phyloP scores from a whole-genome alignment of 30 jellyfish, hydroid and myxozoan genomes.

The Aurelia sp. region DNA sequence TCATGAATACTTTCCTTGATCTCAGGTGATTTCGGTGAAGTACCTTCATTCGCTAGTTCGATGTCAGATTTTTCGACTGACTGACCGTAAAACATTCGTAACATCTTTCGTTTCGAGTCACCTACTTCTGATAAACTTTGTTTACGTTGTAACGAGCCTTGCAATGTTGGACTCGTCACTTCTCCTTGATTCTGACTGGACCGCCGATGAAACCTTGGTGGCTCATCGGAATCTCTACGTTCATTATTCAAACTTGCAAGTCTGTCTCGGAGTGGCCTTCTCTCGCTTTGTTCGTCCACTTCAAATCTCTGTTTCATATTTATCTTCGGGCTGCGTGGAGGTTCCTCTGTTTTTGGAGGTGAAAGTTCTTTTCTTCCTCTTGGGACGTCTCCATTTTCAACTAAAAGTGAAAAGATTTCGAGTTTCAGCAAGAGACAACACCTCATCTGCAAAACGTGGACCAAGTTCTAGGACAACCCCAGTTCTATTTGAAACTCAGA shows the following conservation, averaged over 20 bases:
- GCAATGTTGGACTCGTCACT: slow-evolving; percentile 6
- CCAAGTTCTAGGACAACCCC: no score
- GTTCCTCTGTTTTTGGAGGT: slow-evolving; percentile 52
- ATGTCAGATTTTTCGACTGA: slow-evolving; percentile 92
- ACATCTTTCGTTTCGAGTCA: slow-evolving; percentile 90
- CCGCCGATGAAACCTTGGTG: slow-evolving; percentile 62
- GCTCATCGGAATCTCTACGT: slow-evolving; percentile 50
- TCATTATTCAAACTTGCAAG: slow-evolving; percentile 75
- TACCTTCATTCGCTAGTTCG: slow-evolving; percentile 70
- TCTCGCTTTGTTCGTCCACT: slow-evolving; percentile 76
- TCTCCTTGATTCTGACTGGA: slow-evolving; percentile 49
- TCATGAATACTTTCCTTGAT: slow-evolving; percentile 71
- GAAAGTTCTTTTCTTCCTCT: slow-evolving; percentile 36
- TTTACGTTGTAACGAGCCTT: slow-evolving; percentile 66
- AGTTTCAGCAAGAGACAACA: neutral
- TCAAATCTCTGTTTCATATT: slow-evolving; percentile 96
- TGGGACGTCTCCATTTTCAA: slow-evolving; percentile 38
- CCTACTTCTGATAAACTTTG: slow-evolving; percentile 88
- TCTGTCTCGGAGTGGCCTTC: slow-evolving; percentile 90
- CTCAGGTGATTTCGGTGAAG: slow-evolving; percentile 12
- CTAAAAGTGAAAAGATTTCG: neutral
- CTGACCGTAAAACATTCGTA: slow-evolving; percentile 97
- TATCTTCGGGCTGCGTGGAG: slow-evolving; percentile 90
- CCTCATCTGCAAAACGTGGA: no score
- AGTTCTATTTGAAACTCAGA: no score